These are phyloP conservation scores for Cataglyphis altisquamis DNA, from an alignment of 2,888 invertebrate genomes.

Conservation along the genomic window DNA sequence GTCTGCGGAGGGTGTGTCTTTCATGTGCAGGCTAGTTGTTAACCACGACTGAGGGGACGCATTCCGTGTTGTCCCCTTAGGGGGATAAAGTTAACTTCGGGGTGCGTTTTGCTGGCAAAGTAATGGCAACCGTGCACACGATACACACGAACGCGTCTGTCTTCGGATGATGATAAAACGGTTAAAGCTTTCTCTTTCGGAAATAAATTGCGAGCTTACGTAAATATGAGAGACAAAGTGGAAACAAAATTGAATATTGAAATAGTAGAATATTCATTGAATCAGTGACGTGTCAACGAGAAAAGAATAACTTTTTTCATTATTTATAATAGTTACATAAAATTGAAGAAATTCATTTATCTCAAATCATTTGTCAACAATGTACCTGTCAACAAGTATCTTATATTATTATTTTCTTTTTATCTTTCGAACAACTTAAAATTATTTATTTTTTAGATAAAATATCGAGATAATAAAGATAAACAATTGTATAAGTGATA, in stretches of 20 bases:
- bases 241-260: conserved; percentile 8
- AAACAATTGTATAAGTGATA: background rate
- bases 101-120: conserved; percentile 42
- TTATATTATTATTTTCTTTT: background rate
- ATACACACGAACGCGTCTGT: background rate
- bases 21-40: conserved; percentile 60
- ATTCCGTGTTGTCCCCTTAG: conserved; percentile 17
- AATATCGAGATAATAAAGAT: background rate
- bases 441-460: background rate
- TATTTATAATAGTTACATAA: background rate
- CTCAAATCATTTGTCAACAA: background rate
- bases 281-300: conserved; percentile 7
- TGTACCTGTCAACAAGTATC: background rate
- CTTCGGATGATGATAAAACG: background rate
- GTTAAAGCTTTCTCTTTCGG: background rate
- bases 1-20: conserved; percentile 65
- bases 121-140: conserved; percentile 25
- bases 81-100: conserved; percentile 40
- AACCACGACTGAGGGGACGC: conserved; percentile 48
- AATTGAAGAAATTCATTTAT: background rate
- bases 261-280: background rate
- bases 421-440: background rate
- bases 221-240: background rate
- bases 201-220: background rate
- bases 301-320: background rate